phyloP scores from a whole-genome alignment of 2,113 vertebrate species.

The Apodemus sylvaticus region DNA sequence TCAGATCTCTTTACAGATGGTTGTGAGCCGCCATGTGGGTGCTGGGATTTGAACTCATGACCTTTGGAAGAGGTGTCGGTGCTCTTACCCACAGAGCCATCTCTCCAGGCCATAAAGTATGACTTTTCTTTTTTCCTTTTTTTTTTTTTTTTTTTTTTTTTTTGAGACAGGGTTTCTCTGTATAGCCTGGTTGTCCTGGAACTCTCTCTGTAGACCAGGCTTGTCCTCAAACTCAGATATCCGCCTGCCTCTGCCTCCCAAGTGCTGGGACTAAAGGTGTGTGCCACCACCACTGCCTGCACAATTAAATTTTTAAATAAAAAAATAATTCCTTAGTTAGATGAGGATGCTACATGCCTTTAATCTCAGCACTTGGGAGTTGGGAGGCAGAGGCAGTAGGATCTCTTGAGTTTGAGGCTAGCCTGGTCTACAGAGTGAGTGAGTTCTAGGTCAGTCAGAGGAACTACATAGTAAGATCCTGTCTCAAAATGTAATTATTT shows the following conservation, averaged over 20 bases:
- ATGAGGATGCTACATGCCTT: not conserved
- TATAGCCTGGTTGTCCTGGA: no score
- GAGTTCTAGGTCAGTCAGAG: not conserved
- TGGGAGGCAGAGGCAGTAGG: not conserved
- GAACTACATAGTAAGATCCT: not conserved
- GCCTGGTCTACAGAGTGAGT: not conserved
- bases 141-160: no score
- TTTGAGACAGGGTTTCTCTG: no score
- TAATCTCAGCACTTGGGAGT: not conserved
- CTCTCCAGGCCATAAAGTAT: no score
- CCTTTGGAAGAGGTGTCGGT: no score
- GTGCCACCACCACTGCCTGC: rapidly evolving
- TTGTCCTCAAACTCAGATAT: not conserved
- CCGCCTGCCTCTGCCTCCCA: not conserved
- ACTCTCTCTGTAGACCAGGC: not conserved
- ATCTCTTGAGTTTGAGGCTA: not conserved
- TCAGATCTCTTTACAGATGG: no score
- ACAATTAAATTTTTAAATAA: not conserved
- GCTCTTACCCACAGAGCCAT: no score
- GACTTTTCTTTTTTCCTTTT: no score
- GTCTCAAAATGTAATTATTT: not conserved
- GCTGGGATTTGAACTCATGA: no score
- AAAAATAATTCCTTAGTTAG: not conserved
- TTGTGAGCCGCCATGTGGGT: no score
- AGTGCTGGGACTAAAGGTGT: not conserved